Evolutionary conservation across 2,113 vertebrate species (phyloP).

Genomic region (Sinocyclocheilus maitianheensis): DNA sequence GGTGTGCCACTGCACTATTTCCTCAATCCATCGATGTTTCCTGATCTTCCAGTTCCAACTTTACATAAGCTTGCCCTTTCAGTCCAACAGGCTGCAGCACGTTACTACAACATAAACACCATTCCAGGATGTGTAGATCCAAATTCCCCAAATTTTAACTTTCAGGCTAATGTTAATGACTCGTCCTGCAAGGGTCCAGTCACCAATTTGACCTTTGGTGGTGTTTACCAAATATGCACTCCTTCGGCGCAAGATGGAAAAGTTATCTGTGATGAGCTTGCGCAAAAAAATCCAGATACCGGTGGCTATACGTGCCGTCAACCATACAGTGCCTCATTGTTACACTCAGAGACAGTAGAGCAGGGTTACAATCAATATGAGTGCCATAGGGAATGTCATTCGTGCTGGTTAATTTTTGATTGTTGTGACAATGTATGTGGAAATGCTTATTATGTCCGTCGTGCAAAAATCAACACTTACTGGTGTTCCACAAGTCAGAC

Average conservation of each 20-base stretch:
- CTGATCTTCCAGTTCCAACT: constrained; percentile 80
- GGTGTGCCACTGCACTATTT: constrained; percentile 83
- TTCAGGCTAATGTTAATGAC: constrained; percentile 86
- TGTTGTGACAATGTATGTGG: constrained; percentile 76
- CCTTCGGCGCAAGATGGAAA: constrained; percentile 58
- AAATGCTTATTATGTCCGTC: constrained; percentile 74
- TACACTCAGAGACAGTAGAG: constrained; percentile 77
- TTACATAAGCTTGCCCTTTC: constrained; percentile 73
- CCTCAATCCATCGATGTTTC: constrained; percentile 75
- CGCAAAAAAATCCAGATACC: constrained; percentile 82
- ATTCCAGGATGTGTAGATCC: constrained; percentile 81
- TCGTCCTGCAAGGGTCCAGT: constrained; percentile 77
- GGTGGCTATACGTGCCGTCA: constrained; percentile 77
- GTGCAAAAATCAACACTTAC: constrained; percentile 76
- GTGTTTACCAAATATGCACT: constrained; percentile 81
- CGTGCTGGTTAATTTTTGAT: constrained; percentile 38
- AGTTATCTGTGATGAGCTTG: constrained; percentile 72
- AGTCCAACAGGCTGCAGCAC: constrained; percentile 73
- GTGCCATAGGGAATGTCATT: constrained; percentile 63
- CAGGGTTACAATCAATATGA: constrained; percentile 78
- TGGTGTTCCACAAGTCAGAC: constrained; percentile 73
- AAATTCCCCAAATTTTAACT: constrained; percentile 85
- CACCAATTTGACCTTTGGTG: constrained; percentile 87
- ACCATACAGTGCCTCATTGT: constrained; percentile 68
- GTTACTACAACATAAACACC: constrained; percentile 86